A percentile compares a stretch with the other conserved stretches of the same genome.
phyloP scores from a whole-genome alignment of 2,888 invertebrate species.

The Eilema sororculum region DNA sequence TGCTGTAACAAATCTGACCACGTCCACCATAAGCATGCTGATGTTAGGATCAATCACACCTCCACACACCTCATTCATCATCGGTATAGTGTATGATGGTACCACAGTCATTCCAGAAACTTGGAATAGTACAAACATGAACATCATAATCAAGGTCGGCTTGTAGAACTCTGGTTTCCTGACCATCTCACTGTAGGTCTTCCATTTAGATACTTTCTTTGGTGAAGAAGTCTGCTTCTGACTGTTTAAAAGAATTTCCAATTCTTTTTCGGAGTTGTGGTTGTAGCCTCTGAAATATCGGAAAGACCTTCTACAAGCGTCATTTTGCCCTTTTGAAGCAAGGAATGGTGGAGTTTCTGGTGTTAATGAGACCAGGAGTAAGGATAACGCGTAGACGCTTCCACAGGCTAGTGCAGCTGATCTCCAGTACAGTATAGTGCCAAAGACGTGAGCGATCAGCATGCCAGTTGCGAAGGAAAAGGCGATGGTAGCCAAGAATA shows the following conservation, averaged over 20 bases:
- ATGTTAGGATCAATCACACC: constrained; percentile 87
- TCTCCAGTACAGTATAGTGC: constrained; percentile 88
- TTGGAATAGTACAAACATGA: constrained; percentile 89
- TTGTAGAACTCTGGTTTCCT: constrained; percentile 86
- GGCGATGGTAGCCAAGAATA: constrained; percentile 88
- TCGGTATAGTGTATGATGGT: constrained; percentile 89
- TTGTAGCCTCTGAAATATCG: constrained; percentile 87
- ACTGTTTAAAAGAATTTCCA: constrained; percentile 77
- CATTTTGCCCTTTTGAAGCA: constrained; percentile 83
- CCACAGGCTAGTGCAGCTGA: constrained; percentile 85
- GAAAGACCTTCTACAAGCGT: constrained; percentile 86
- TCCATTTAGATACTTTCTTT: constrained; percentile 66
- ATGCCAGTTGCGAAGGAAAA: constrained; percentile 89
- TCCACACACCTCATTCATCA: constrained; percentile 88
- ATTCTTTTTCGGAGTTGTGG: constrained; percentile 78
- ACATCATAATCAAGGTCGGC: constrained; percentile 88
- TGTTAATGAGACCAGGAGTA: constrained; percentile 82
- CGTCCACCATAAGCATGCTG: constrained; percentile 89
- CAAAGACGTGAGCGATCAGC: constrained; percentile 88
- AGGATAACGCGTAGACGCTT: constrained; percentile 79
- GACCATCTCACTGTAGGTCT: constrained; percentile 60
- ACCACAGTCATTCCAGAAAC: constrained; percentile 91
- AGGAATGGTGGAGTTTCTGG: constrained; percentile 91
- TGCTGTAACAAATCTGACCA: constrained; percentile 88
- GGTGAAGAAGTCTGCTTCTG: constrained; percentile 61